phyloP scores from a whole-genome alignment of 2,888 invertebrate species.

The Galerucella nymphaeae region DNA sequence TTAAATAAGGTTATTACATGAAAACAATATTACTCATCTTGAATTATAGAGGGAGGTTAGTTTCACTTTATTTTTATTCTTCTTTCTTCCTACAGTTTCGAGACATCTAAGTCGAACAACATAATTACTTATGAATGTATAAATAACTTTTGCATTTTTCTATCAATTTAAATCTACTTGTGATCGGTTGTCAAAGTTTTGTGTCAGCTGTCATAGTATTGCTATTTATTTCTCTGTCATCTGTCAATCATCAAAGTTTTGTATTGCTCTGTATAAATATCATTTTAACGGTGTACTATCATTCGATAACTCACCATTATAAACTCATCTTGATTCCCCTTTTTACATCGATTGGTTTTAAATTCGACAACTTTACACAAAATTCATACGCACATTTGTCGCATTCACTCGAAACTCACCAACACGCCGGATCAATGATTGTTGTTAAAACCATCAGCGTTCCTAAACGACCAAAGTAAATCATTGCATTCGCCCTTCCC shows the following conservation, averaged over 20 bases:
- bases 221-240: too few species aligned
- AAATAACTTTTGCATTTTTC: too few species aligned
- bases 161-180: too few species aligned
- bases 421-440: background rate
- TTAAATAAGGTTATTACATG: conserved; percentile 60
- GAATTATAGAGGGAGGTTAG: conserved; percentile 43
- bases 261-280: too few species aligned
- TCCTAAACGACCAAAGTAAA: background rate
- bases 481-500: too few species aligned
- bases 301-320: background rate
- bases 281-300: too few species aligned
- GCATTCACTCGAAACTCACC: conserved; percentile 1
- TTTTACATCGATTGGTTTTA: background rate
- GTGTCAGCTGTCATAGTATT: too few species aligned
- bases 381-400: background rate
- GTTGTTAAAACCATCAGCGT: background rate
- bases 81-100: background rate
- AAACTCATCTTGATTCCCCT: background rate
- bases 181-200: too few species aligned
- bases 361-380: background rate
- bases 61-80: conserved; percentile 22
- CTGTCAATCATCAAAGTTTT: too few species aligned
- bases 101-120: background rate
- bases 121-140: too few species aligned
- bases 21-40: conserved; percentile 59